Conservation (phyloP, 2,113 vertebrate genomes). For the Vanacampus margaritifer region DNA sequence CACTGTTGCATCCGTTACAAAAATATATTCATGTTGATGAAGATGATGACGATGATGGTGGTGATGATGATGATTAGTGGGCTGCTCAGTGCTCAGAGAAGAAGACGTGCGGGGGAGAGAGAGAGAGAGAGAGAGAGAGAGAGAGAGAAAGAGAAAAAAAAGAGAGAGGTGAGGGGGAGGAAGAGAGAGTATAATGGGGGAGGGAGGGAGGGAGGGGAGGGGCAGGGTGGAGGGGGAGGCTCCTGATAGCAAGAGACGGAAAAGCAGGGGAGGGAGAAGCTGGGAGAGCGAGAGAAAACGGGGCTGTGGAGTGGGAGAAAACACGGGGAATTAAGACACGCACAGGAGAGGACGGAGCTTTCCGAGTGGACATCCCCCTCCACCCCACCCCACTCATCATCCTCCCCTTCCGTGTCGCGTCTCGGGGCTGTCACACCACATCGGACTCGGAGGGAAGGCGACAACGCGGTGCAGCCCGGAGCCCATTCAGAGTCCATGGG, state of each 20-base stretch:
- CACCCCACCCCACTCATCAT: slow-evolving; percentile 16
- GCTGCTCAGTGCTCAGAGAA: slow-evolving; percentile 47
- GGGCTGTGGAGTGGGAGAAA: slow-evolving; percentile 60
- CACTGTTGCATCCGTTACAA: no score
- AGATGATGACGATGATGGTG: neutral
- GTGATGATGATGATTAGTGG: neutral
- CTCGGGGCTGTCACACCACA: slow-evolving; percentile 65
- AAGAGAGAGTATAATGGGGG: slow-evolving; percentile 43
- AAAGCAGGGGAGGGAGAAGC: slow-evolving; percentile 64
- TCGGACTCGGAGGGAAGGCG: slow-evolving; percentile 66
- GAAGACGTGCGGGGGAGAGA: slow-evolving; percentile 21
- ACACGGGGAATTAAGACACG: slow-evolving; percentile 70
- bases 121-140: slow-evolving; percentile 38
- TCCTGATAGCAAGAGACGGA: slow-evolving; percentile 68
- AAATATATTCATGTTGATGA: no score
- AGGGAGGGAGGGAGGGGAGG: slow-evolving; percentile 34
- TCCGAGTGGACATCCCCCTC: slow-evolving; percentile 58
- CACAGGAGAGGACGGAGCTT: slow-evolving; percentile 56
- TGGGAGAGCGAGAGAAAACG: slow-evolving; percentile 59
- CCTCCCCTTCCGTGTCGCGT: slow-evolving; percentile 6
- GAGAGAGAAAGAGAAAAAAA: slow-evolving; percentile 49
- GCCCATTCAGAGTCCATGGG: slow-evolving; percentile 72
- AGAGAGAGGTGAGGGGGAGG: slow-evolving; percentile 37
- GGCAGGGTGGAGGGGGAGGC: slow-evolving; percentile 55
- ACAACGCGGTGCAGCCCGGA: slow-evolving; percentile 63